These are phyloP conservation scores for Conus ventricosus DNA, from an alignment of 1,140 invertebrate species.

Conservation along the genomic window DNA sequence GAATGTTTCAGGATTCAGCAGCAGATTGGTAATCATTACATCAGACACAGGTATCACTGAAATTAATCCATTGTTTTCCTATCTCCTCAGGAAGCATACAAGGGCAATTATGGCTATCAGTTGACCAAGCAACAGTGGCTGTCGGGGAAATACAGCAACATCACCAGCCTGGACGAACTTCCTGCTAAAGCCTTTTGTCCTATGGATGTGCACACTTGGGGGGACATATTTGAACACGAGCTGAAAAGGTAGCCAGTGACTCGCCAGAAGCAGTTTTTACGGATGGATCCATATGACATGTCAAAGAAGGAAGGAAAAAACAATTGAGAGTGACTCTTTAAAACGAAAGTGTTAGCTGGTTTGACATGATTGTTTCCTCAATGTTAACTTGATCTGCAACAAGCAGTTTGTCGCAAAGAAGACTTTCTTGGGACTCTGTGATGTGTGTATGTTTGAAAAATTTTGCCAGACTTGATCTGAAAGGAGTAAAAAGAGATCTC, in stretches of 20 bases:
- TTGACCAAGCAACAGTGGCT: conserved; percentile 46
- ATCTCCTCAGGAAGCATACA: conserved; percentile 47
- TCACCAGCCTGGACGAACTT: conserved; percentile 35
- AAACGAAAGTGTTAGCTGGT: not conserved
- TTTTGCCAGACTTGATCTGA: too few species aligned
- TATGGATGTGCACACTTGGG: conserved; percentile 51
- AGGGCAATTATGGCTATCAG: conserved; percentile 42
- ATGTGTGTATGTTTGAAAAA: too few species aligned
- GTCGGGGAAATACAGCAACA: conserved; percentile 44
- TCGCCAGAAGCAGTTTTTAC: not conserved
- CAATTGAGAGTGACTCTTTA: too few species aligned
- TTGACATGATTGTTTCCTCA: not conserved
- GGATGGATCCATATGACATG: not conserved
- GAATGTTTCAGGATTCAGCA: too few species aligned
- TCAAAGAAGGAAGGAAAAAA: not conserved
- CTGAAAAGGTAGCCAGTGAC: conserved; percentile 25
- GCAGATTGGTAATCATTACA: too few species aligned
- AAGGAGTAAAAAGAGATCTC: too few species aligned
- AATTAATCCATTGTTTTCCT: too few species aligned
- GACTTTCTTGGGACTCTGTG: too few species aligned
- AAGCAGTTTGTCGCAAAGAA: not conserved
- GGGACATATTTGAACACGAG: conserved; percentile 53
- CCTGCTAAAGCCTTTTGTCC: conserved; percentile 47
- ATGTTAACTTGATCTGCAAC: not conserved
- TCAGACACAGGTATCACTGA: too few species aligned